These are phyloP conservation scores for Motacilla tschutschensis DNA, from an alignment of 2,113 vertebrate genomes.

Conservation along the genomic window DNA sequence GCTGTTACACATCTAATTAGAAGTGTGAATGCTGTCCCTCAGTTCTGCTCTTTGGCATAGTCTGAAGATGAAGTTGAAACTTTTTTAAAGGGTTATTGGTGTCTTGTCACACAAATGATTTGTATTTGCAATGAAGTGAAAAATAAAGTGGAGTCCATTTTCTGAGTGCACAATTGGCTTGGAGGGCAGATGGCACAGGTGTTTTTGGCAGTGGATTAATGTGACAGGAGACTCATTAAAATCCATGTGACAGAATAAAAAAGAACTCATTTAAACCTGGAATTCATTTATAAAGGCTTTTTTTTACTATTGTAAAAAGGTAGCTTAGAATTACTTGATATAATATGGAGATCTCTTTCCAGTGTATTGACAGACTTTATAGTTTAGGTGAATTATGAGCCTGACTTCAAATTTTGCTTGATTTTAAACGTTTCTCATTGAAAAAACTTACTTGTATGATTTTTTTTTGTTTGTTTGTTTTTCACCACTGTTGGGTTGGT, in stretches of 20 bases:
- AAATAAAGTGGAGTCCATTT: background rate
- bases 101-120: background rate
- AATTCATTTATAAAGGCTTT: background rate
- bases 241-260: background rate
- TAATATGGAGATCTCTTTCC: background rate
- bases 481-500: background rate
- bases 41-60: background rate
- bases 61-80: background rate
- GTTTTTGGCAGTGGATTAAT: conserved; percentile 19
- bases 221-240: conserved; percentile 8
- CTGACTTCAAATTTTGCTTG: background rate
- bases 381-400: background rate
- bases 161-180: background rate
- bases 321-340: background rate
- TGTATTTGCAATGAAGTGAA: background rate
- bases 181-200: conserved; percentile 8
- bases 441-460: background rate
- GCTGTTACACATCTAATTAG: background rate
- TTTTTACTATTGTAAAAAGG: background rate
- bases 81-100: background rate
- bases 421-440: background rate
- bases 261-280: background rate
- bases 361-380: background rate
- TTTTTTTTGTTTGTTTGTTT: background rate
- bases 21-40: background rate